Percentiles rank a stretch among this genome's conserved stretches.
Evolutionary conservation across 2,888 invertebrate genomes (phyloP).

Genomic region (Drosophila kanekoi): DNA sequence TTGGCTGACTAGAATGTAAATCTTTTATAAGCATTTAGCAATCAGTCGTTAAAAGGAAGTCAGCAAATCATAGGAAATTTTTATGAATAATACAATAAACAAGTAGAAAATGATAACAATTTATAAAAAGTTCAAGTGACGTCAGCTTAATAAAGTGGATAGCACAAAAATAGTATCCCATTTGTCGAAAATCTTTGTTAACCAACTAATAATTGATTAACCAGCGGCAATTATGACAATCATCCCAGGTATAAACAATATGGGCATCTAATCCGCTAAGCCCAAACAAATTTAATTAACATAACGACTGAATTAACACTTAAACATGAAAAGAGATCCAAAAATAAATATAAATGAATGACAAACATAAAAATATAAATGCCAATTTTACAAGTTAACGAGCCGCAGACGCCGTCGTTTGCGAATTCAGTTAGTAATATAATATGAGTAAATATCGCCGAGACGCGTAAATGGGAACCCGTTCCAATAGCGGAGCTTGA

Average conservation of each 20-base stretch:
- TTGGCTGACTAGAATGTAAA: conserved; percentile 12
- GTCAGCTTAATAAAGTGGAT: neutral
- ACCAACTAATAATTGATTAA: neutral
- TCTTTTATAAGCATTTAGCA: conserved; percentile 9
- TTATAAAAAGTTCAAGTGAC: conserved; percentile 1
- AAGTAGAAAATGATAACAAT: neutral
- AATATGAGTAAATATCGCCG: conserved; percentile 31
- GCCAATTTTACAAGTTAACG: conserved; percentile 54
- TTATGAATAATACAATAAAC: neutral
- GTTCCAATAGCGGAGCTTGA: conserved; percentile 19
- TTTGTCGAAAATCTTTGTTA: neutral
- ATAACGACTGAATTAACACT: conserved; percentile 53
- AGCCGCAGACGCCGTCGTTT: conserved; percentile 31
- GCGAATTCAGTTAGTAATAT: conserved; percentile 42
- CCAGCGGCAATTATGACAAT: neutral
- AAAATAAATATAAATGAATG: conserved; percentile 14
- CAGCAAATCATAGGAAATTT: neutral
- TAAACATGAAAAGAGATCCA: conserved; percentile 27
- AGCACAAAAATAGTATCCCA: neutral
- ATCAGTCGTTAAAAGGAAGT: conserved; percentile 3
- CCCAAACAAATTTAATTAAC: conserved; percentile 21
- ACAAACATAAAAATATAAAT: conserved; percentile 7
- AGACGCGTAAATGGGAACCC: neutral
- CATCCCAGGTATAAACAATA: neutral
- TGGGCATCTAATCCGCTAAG: neutral